A percentile compares a stretch with the other conserved stretches of the same genome.
These are phyloP conservation scores for Aspidoscelis tigris DNA, from an alignment of 2,113 vertebrate species.

Conservation along the genomic window DNA sequence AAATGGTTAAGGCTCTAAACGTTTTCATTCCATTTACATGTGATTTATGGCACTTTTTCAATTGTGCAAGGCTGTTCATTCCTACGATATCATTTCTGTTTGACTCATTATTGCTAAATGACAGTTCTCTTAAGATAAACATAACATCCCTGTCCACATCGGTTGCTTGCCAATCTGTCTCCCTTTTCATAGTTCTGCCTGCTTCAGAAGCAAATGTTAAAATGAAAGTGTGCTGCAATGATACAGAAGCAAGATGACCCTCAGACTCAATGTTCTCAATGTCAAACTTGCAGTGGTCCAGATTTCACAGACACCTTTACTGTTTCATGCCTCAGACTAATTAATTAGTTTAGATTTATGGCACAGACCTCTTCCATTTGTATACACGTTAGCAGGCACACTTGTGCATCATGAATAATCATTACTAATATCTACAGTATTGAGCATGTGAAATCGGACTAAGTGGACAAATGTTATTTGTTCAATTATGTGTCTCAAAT, in stretches of 20 bases:
- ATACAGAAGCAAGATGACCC: neutral
- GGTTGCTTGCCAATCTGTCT: neutral
- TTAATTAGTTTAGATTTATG: conserved; percentile 52
- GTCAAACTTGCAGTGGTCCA: conserved; percentile 40
- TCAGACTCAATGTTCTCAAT: conserved; percentile 30
- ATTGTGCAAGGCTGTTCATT: neutral
- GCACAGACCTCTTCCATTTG: conserved; percentile 1
- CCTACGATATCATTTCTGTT: conserved; percentile 7
- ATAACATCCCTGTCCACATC: conserved; percentile 8
- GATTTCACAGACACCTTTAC: conserved; percentile 29
- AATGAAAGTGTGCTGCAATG: neutral
- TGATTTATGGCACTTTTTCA: conserved; percentile 21
- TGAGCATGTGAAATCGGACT: no score
- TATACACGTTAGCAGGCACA: neutral
- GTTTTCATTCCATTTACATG: neutral
- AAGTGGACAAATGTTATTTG: no score
- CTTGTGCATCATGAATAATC: no score
- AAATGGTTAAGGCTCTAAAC: neutral
- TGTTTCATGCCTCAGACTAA: conserved; percentile 11
- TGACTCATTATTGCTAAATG: neutral
- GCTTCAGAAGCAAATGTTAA: neutral
- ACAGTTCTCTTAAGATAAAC: neutral
- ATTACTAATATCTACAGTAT: no score
- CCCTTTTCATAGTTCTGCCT: neutral
- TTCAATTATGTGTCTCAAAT: no score